A percentile compares a stretch with the other conserved stretches of the same genome.
Evolutionary conservation across 2,113 vertebrate species (phyloP).

Genomic region (Laticauda laticaudata): DNA sequence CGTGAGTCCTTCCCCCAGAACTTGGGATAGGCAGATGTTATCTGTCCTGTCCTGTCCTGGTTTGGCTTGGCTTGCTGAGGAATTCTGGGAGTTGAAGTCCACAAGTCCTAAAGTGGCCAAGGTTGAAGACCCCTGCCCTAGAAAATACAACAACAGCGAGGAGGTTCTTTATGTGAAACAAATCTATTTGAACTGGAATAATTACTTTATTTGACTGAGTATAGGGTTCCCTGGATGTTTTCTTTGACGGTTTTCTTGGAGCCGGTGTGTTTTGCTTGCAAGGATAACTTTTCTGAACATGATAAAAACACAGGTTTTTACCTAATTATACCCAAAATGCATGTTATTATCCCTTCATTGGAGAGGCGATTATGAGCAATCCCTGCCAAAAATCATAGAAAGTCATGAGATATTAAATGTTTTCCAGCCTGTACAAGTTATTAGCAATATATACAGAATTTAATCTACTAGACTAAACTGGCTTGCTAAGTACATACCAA

Average conservation of each 20-base stretch:
- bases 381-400: constrained; percentile 16
- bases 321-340: neutral
- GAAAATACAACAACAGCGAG: neutral
- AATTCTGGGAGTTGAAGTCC: too few species aligned
- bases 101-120: too few species aligned
- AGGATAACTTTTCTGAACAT: neutral
- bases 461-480: constrained; percentile 7
- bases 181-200: neutral
- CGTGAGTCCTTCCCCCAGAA: neutral
- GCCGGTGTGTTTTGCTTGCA: neutral
- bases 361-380: neutral
- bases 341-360: neutral
- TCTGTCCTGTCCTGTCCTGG: neutral
- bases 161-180: neutral
- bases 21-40: neutral
- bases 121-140: neutral
- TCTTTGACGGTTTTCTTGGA: neutral
- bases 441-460: constrained; percentile 14
- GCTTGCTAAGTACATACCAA: neutral
- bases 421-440: constrained; percentile 8
- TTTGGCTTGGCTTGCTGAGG: too few species aligned
- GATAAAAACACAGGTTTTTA: neutral
- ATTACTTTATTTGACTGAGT: neutral
- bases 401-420: constrained; percentile 2
- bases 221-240: neutral